Evolutionary conservation across 2,797 vertebrate species (phyloP), one percentile per base, ranked within the genome.

Genomic region (Poecile montanus): DNA sequence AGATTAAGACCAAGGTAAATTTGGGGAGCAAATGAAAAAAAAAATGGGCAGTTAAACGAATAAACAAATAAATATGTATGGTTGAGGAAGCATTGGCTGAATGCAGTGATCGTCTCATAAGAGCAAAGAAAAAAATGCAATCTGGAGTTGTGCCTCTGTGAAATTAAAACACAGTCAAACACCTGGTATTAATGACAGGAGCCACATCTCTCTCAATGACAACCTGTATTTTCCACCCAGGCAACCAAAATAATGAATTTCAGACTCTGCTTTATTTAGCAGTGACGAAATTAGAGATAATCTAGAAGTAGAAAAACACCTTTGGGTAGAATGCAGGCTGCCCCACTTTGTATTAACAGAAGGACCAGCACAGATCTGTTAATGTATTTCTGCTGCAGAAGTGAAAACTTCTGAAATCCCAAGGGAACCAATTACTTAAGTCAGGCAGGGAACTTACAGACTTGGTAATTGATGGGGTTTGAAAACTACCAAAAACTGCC

Each of bases 371-470:
- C 10, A 50, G 58, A 75, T n/a, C 66, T 70, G 38, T 45, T 68
- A 61, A 68, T 18, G 11, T 16, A n/a, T n/a, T 91, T 81, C 51
- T 73, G 29, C 50, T 84, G 61, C 16, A 57, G 45, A 68, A 67
- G 27, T 7, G 21, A 48, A 58, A 92, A 91, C 42, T 53, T 75
- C 51, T 72, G 54, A 87, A 82, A 79, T 89, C 67, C 71, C 62
- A 44, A 68, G 84, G 71, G 71, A 91, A 87, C 38, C 74, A 92
- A 78, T 86, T 94, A 92, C 45, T 72, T 38, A 82, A 63, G 19
- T 45, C 29, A 86, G 62, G 78, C 44, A 90, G 47, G 81, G 56
- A 84, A 78, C 3, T 68, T 68, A 57, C 0, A 0, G 78, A 47
- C 44, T 89, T 68, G 21, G 30, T 87, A 92, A 93, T 9, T 87